phyloP scores from a whole-genome alignment of 2,113 vertebrate genomes.

The Bujurquina vittata region DNA sequence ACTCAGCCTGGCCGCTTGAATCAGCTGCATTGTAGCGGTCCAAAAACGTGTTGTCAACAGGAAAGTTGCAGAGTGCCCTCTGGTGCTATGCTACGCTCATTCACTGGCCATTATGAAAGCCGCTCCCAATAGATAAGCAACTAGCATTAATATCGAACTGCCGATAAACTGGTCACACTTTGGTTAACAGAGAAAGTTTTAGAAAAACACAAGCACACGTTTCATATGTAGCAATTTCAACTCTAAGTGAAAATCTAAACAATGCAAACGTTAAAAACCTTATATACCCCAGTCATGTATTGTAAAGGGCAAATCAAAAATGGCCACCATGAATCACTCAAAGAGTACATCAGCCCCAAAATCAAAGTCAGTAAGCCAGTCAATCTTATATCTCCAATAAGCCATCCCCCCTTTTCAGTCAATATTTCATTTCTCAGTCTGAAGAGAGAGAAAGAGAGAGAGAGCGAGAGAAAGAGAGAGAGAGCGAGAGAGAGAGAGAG shows the following conservation, averaged over 20 bases:
- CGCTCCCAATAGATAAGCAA: neutral
- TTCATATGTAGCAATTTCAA: neutral
- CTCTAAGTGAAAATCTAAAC: neutral
- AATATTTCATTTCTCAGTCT: conserved; percentile 11
- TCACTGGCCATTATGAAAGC: neutral
- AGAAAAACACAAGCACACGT: neutral
- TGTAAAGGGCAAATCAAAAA: neutral
- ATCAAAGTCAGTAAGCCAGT: conserved; percentile 18
- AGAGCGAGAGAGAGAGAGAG: accelerated
- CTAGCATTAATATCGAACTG: neutral
- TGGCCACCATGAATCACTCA: conserved; percentile 2
- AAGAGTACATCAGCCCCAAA: conserved; percentile 19
- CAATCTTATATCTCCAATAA: conserved; percentile 18
- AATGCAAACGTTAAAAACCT: neutral
- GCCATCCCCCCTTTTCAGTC: neutral
- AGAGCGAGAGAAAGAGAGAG: neutral
- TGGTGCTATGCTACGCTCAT: neutral
- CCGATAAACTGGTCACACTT: neutral
- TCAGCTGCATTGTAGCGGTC: neutral
- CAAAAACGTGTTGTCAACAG: no score
- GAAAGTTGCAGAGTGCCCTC: no score
- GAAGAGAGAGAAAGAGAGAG: conserved; percentile 14
- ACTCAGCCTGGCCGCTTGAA: neutral
- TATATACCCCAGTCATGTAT: neutral
- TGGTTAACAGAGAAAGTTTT: neutral